Conservation (phyloP, 2,888 invertebrate species). For the Agrenia bidenticulata region DNA sequence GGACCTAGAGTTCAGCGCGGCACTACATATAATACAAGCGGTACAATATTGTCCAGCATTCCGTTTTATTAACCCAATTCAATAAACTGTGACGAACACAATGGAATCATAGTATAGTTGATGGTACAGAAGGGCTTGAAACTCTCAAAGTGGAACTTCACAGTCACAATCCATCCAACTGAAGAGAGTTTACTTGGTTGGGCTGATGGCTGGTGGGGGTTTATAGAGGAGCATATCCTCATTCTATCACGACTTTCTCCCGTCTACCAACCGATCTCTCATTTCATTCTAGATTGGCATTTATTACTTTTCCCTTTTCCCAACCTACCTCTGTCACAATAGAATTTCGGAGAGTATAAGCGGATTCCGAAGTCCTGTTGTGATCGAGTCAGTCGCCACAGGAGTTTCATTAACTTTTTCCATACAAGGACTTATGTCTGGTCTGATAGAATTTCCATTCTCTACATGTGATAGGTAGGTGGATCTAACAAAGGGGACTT, state of each 20-base stretch:
- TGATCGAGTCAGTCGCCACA: constrained; percentile 1
- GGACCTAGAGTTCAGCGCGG: too few relatives aligned
- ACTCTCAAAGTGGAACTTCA: too few relatives aligned
- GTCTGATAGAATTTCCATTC: background rate
- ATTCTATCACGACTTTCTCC: background rate
- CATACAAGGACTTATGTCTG: background rate
- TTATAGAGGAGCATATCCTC: too few relatives aligned
- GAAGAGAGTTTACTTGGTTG: too few relatives aligned
- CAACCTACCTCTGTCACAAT: constrained; percentile 2
- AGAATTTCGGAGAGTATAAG: background rate
- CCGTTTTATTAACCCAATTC: background rate
- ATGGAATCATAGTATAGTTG: background rate
- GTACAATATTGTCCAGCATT: too few relatives aligned
- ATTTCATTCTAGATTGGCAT: constrained; percentile 6
- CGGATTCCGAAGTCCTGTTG: constrained; percentile 3
- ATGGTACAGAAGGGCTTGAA: too few relatives aligned
- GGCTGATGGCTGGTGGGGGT: too few relatives aligned
- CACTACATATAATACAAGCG: too few relatives aligned
- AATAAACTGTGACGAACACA: constrained; percentile 6
- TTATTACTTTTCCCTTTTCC: constrained; percentile 6
- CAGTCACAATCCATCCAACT: too few relatives aligned
- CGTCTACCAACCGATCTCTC: background rate
- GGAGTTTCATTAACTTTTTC: constrained; percentile 9
- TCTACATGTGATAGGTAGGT: too few relatives aligned
- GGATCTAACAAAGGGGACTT: background rate